Conservation (phyloP, 2,113 vertebrate species). For the Vidua macroura region DNA sequence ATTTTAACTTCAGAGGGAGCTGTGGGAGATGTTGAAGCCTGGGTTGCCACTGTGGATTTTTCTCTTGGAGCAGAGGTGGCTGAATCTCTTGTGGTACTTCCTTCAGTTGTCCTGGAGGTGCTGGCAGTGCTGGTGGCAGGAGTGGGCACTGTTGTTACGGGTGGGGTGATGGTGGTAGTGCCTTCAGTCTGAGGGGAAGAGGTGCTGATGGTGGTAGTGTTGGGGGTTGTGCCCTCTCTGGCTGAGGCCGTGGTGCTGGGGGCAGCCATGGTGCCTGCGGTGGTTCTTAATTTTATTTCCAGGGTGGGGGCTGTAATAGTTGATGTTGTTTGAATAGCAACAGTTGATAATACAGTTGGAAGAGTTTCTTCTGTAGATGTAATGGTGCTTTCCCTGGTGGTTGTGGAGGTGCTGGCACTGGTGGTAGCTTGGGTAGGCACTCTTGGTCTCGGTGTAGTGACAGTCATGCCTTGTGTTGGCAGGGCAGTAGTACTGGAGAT, state of each 20-base stretch:
- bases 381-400: rapidly evolving
- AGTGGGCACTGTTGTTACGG: rapidly evolving
- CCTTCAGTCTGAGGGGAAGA: not conserved
- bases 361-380: not conserved
- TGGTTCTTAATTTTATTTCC: not conserved
- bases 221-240: not conserved
- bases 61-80: too few species aligned
- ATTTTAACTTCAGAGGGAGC: too few species aligned
- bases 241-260: rapidly evolving
- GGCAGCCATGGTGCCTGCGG: rapidly evolving
- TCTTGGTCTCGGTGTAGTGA: not conserved
- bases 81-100: rapidly evolving
- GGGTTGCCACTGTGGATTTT: rapidly evolving
- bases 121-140: not conserved
- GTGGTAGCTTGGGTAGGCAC: not conserved
- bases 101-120: rapidly evolving
- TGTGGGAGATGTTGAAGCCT: not conserved
- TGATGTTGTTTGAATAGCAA: not conserved
- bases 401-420: not conserved
- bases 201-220: not conserved
- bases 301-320: not conserved
- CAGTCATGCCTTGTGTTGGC: rapidly evolving
- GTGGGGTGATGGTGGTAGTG: rapidly evolving
- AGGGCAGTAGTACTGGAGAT: not conserved
- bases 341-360: not conserved